Evolutionary conservation across 2,888 invertebrate genomes (phyloP).

Genomic region (Listrodromus nycthemerus): DNA sequence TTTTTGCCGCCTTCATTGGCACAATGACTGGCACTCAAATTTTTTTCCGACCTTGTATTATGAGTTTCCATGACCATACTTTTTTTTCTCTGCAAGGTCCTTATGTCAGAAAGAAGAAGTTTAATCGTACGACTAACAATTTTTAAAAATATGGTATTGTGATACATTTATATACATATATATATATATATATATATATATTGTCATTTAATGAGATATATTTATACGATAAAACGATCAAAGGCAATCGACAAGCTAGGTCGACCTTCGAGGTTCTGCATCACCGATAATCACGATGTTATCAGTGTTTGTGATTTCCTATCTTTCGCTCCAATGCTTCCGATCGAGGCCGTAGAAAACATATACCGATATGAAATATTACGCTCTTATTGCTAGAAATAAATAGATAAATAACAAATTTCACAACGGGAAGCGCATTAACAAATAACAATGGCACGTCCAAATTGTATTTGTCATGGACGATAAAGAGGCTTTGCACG

Average conservation of each 20-base stretch:
- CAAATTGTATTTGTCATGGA: not conserved
- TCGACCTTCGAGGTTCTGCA: not conserved
- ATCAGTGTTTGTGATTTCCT: not conserved
- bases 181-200: not conserved
- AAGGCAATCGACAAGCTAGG: not conserved
- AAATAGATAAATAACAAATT: constrained; percentile 36
- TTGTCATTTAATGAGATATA: not conserved
- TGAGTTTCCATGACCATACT: not conserved
- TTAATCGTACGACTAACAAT: not conserved
- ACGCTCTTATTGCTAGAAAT: constrained; percentile 6
- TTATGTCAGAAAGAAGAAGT: not conserved
- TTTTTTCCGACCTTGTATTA: not conserved
- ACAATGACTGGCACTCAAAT: not conserved
- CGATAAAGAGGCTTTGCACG: not conserved
- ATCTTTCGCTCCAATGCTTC: not conserved
- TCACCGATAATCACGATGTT: too few species aligned
- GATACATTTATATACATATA: not conserved
- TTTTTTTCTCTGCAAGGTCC: not conserved
- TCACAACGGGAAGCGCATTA: not conserved
- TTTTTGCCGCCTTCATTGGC: not conserved
- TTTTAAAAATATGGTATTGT: not conserved
- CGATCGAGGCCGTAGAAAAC: not conserved
- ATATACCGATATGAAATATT: not conserved
- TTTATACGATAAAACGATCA: not conserved
- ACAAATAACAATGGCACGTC: constrained; percentile 16